These are phyloP conservation scores for Varanus komodoensis DNA, from an alignment of 2,113 vertebrate species.

Conservation along the genomic window DNA sequence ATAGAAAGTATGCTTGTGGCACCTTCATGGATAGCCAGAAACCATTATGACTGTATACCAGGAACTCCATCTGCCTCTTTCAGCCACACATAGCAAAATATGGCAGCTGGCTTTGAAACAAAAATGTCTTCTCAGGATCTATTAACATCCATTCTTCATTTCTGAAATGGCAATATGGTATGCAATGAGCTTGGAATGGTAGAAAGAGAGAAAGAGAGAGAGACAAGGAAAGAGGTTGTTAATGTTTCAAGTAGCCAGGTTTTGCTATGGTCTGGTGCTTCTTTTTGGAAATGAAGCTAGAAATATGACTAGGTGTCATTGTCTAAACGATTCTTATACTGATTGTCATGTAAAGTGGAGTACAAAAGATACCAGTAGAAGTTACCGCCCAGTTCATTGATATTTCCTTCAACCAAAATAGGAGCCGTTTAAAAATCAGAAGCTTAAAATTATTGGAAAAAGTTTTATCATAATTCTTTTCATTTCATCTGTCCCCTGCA, in stretches of 20 bases:
- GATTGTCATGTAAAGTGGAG: not conserved
- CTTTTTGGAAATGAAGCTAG: not conserved
- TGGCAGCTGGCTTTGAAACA: not conserved
- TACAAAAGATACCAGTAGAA: not conserved
- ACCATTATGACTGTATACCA: not conserved
- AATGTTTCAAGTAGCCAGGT: not conserved
- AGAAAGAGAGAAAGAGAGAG: too few relatives aligned
- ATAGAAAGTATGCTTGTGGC: not conserved
- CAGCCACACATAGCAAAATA: not conserved
- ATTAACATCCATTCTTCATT: not conserved
- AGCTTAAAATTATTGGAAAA: not conserved
- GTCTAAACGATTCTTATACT: not conserved
- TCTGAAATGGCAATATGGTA: not conserved
- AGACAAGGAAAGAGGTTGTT: too few relatives aligned
- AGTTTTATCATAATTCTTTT: not conserved
- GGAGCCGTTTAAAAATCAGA: not conserved
- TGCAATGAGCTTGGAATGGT: too few relatives aligned
- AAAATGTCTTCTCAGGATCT: not conserved
- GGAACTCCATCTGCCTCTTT: not conserved
- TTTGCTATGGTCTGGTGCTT: not conserved
- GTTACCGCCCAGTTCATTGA: not conserved
- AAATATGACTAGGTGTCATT: not conserved
- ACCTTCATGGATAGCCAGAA: not conserved
- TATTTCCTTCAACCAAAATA: not conserved
- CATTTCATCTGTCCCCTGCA: conserved; percentile 28